Base-by-base conservation (phyloP, 1,140 invertebrate genomes). In the Elysia chlorotica region DNA sequence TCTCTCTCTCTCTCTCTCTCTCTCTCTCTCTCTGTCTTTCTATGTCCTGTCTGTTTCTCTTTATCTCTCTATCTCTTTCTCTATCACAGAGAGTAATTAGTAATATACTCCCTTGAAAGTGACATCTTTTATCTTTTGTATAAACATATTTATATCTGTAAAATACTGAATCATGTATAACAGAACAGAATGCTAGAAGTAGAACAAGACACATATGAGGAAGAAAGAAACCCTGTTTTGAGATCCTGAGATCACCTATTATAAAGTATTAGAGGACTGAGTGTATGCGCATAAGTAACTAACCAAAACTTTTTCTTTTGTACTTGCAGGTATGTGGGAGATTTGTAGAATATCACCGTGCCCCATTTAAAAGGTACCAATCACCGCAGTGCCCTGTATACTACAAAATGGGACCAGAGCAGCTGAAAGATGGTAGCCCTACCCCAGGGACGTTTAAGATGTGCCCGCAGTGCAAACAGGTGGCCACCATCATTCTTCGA, bases 341-440 rank as follows among this genome's bases (percentile, higher is more conserved):
- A 17, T 54, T 31, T 54, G 65, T 68, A 25, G 35, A 54, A 4
- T 30, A 54, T 19, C 67, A 70, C 38, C 37, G 48, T 30, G 33
- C 48, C 37, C 67, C 67, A 36, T 70, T 70, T n/a, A 70, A 70
- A 70, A 53, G 67, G 17, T 70, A 36, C 38, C 53, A 70, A 25
- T 57, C 67, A 2, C 17, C 33, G 23, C 17, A 37, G 10, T 70
- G 67, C n/a, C 67, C 67, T 25, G 67, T 70, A 1, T 70, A 70
- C 48, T 70, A 59, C 30, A 2, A 70, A 23, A 28, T n/a, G 2
- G n/a, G 30, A 25, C 1, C 28, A n/a, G 10, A 14, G 10, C 38
- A 54, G 21, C 21, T 33, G 4, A 67, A 53, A 19, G n/a, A n/a
- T n/a, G n/a, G n/a, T n/a, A 67, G 30, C 25, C 19, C 41, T 0